phyloP scores from a whole-genome alignment of 2,113 vertebrate genomes.

The Pangasianodon hypophthalmus region DNA sequence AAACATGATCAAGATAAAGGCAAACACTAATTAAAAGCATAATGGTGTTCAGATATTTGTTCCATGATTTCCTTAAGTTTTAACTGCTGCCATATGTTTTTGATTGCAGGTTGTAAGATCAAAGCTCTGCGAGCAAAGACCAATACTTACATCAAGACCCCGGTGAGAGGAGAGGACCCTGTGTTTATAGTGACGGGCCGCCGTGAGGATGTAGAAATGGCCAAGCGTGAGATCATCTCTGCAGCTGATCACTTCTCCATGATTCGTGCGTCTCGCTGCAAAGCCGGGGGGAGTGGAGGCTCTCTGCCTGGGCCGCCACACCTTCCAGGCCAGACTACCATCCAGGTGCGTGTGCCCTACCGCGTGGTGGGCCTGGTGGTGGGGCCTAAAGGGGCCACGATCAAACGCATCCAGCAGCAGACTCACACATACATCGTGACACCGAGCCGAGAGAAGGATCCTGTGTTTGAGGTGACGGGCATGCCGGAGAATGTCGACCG shows the following conservation, averaged over 20 bases:
- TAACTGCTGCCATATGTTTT: not conserved
- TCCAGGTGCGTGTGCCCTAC: conserved; percentile 95
- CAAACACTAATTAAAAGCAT: not conserved
- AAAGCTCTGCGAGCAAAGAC: conserved; percentile 96
- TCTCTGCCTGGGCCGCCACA: conserved; percentile 85
- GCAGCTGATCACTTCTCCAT: conserved; percentile 96
- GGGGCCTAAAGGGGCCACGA: conserved; percentile 95
- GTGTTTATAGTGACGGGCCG: conserved; percentile 95
- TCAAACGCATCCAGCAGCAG: conserved; percentile 97
- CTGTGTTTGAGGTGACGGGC: conserved; percentile 93
- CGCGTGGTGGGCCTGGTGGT: conserved; percentile 94
- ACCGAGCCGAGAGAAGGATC: conserved; percentile 93
- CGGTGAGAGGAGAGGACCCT: conserved; percentile 90
- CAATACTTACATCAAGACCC: conserved; percentile 97
- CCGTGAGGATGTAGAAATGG: conserved; percentile 96
- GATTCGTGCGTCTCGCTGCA: conserved; percentile 91
- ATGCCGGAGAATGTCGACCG: conserved; percentile 98
- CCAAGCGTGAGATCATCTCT: conserved; percentile 91
- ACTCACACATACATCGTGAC: conserved; percentile 98
- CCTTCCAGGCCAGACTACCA: conserved; percentile 93
- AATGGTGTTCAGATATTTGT: not conserved
- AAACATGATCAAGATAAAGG: not conserved
- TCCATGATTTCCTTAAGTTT: not conserved
- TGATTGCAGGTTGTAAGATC: conserved; percentile 89
- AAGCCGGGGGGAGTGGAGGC: conserved; percentile 69